Base-by-base conservation (phyloP, 2,888 invertebrate genomes). In the Dicyrtoma fusca region DNA sequence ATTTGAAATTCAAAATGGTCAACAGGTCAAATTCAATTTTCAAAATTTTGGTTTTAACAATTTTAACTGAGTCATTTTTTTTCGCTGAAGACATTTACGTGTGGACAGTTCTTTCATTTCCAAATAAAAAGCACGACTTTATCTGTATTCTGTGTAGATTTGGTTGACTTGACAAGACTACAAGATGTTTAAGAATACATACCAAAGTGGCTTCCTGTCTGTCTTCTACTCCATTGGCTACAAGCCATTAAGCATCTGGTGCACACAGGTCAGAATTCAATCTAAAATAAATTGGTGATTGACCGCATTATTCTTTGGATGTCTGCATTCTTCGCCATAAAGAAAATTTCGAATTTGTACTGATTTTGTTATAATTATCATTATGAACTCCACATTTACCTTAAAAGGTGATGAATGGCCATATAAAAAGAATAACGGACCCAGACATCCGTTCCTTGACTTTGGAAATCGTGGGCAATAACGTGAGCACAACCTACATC, bases 361-460 rank as follows among this genome's bases (percentile, higher is more conserved):
- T 34, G 3, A 3, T 34, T 34, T 34, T 34, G 3, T 34, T 55
- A 17, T 21, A 55, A 55, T 11, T 13, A 17, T 23, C 17, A 21
- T 23, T 55, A 3, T 55, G 13, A n/a, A 8, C 6, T 13, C 55
- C 55, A 21, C 21, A 21, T 55, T 21, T 6, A 49, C 49, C n/a
- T n/a, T n/a, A n/a, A n/a, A 49, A 87, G 87, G 87, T 87, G 25
- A 83, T 86, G 79, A 88, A 88, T 84, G 88, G 88, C 1, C 87
- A 87, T 81, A 88, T 88, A 76, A 88, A 88, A 82, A 84, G 88
- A 75, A 87, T 88, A 62, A 88, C 88, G 71, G 88, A 88, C 81
- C 87, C 86, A 81, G 88, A 88, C 80, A 88, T 88, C 79, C 88
- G 88, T 81, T 88, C 88, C 11, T 83, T 88, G 65, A 87, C 88